phyloP scores from a whole-genome alignment of 2,888 invertebrate genomes.

The Graphium colonna region DNA sequence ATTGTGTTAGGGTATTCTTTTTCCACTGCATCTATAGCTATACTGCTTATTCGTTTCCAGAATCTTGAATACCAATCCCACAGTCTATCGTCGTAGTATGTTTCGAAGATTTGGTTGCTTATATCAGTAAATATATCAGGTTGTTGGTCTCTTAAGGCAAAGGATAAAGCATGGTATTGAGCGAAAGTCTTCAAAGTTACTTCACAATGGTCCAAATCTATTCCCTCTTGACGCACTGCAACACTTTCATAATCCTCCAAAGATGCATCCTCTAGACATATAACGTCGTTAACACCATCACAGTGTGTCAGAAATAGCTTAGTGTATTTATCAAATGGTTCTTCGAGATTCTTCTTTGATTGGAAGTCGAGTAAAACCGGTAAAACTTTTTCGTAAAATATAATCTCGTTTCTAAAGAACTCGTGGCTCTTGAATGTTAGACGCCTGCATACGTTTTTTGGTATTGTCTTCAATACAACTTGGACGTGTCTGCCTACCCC shows the following conservation, averaged over 20 bases:
- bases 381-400: conserved; percentile 80
- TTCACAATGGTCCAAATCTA: conserved; percentile 71
- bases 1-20: conserved; percentile 81
- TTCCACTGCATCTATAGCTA: conserved; percentile 82
- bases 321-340: conserved; percentile 74
- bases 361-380: conserved; percentile 69
- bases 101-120: conserved; percentile 67
- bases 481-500: conserved; percentile 56
- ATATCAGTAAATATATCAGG: conserved; percentile 69
- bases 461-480: conserved; percentile 84
- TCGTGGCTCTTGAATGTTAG: conserved; percentile 83
- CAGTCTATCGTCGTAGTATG: conserved; percentile 76
- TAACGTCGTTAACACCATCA: conserved; percentile 78
- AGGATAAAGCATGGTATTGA: conserved; percentile 80
- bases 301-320: conserved; percentile 64
- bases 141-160: conserved; percentile 79
- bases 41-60: conserved; percentile 66
- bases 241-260: conserved; percentile 60
- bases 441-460: conserved; percentile 80
- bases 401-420: conserved; percentile 86
- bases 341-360: conserved; percentile 48
- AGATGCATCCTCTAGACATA: conserved; percentile 78
- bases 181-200: conserved; percentile 75
- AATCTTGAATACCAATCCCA: conserved; percentile 80
- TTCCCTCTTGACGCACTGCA: conserved; percentile 69